Conservation (phyloP, 2,797 vertebrate genomes). For the Choloepus didactylus region DNA sequence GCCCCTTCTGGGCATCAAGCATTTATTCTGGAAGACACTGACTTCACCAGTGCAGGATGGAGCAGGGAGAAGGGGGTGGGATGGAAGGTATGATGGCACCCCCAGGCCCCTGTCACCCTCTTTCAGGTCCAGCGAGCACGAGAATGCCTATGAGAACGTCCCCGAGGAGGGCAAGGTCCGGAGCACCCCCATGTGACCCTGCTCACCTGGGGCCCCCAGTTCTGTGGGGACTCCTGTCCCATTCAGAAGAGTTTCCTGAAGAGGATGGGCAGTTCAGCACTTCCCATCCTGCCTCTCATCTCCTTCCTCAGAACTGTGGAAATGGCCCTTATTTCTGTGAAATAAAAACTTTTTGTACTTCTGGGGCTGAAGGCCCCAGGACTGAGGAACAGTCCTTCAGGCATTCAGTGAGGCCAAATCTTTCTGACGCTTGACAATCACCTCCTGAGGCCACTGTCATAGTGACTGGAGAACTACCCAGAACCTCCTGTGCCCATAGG, state of each 20-base stretch:
- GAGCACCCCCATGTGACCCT: constrained; percentile 88
- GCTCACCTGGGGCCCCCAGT: neutral
- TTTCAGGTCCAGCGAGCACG: constrained; percentile 86
- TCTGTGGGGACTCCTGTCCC: neutral
- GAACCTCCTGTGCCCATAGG: neutral
- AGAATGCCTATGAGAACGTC: constrained; percentile 86
- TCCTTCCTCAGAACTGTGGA: neutral
- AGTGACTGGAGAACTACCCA: neutral
- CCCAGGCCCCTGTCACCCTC: neutral
- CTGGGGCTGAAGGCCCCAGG: neutral
- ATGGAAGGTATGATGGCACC: neutral
- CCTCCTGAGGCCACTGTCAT: neutral
- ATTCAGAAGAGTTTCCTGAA: constrained; percentile 10
- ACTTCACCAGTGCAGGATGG: neutral
- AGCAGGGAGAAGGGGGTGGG: neutral
- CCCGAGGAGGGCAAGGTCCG: constrained; percentile 81
- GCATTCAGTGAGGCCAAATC: neutral
- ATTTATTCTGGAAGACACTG: neutral
- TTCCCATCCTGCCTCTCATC: neutral
- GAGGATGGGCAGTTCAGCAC: neutral
- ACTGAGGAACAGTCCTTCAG: neutral
- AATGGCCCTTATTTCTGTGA: constrained; percentile 73
- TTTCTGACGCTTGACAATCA: neutral
- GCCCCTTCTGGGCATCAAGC: neutral
- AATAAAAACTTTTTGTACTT: constrained; percentile 81